A percentile compares a stretch with the other conserved stretches of the same genome.
Evolutionary conservation across 2,113 vertebrate species (phyloP).

Genomic region (Echinops telfairi): DNA sequence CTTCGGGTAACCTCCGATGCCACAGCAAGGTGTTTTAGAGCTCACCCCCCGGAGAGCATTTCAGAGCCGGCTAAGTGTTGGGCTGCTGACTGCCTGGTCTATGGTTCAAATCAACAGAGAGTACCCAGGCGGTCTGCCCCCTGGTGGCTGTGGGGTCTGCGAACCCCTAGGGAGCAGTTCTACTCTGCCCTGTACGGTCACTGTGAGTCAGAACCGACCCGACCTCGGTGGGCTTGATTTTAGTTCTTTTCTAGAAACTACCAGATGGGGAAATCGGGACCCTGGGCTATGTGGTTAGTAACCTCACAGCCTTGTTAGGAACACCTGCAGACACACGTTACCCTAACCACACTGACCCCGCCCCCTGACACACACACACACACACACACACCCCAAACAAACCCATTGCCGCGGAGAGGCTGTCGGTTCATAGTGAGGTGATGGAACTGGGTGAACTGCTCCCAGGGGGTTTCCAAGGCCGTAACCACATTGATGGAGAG

Average conservation of each 20-base stretch:
- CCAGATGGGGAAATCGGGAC: neutral
- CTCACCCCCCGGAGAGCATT: neutral
- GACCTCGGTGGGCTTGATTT: neutral
- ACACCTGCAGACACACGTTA: constrained; percentile 31
- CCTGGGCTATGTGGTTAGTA: neutral
- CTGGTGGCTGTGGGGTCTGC: too few species aligned
- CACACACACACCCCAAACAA: neutral
- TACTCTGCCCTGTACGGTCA: too few species aligned
- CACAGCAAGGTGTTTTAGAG: constrained; percentile 7
- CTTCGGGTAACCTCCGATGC: constrained; percentile 8
- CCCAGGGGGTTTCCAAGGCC: too few species aligned
- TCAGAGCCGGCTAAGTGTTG: too few species aligned
- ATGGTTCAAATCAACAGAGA: too few species aligned
- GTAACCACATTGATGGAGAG: too few species aligned
- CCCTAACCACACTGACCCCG: neutral
- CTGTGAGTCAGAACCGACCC: too few species aligned
- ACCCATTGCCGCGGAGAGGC: neutral
- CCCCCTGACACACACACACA: too few species aligned
- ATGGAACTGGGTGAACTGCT: neutral
- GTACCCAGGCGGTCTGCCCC: too few species aligned
- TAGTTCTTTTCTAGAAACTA: neutral
- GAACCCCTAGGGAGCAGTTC: too few species aligned
- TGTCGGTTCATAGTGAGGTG: neutral
- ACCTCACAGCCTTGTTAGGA: constrained; percentile 26
- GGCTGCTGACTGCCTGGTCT: too few species aligned